Percentiles rank a stretch among this genome's conserved stretches.
Conservation (phyloP, 1,140 invertebrate genomes). For the Lasioglossum albipes region DNA sequence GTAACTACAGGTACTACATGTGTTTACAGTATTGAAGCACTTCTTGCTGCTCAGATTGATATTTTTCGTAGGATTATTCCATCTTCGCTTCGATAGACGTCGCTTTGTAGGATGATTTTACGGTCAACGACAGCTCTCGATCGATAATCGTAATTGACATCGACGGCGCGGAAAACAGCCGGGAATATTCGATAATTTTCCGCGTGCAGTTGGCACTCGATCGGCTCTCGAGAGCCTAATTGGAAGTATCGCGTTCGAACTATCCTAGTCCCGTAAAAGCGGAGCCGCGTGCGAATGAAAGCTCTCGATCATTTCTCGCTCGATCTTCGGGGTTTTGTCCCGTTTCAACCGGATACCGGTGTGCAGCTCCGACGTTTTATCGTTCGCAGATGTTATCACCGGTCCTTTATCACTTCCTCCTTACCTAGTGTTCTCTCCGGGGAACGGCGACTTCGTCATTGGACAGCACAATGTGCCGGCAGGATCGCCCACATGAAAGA, state of each 20-base stretch:
- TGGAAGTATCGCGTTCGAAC: conserved; percentile 25
- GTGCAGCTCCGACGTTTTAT: background rate
- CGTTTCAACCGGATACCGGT: background rate
- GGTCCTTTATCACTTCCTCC: conserved; percentile 4
- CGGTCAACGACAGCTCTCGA: conserved; percentile 23
- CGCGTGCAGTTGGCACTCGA: conserved; percentile 5
- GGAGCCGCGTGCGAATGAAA: conserved; percentile 15
- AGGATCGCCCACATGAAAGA: conserved; percentile 60
- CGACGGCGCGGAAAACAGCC: conserved; percentile 31
- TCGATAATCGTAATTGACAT: conserved; percentile 43
- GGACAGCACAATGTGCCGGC: conserved; percentile 57
- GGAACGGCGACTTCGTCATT: conserved; percentile 27
- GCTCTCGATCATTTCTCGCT: background rate
- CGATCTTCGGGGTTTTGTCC: conserved; percentile 8
- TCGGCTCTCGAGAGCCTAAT: conserved; percentile 15
- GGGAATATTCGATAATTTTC: conserved; percentile 33
- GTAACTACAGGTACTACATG: too few relatives aligned
- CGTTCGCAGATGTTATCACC: conserved; percentile 19
- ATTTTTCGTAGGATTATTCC: background rate
- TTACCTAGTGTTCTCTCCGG: background rate
- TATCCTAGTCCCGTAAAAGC: background rate
- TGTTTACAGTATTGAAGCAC: too few relatives aligned
- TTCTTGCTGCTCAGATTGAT: too few relatives aligned
- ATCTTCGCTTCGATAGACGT: background rate
- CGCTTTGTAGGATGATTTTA: background rate